These are phyloP conservation scores for Nesospiza acunhae DNA, from an alignment of 2,113 vertebrate genomes.

Conservation along the genomic window DNA sequence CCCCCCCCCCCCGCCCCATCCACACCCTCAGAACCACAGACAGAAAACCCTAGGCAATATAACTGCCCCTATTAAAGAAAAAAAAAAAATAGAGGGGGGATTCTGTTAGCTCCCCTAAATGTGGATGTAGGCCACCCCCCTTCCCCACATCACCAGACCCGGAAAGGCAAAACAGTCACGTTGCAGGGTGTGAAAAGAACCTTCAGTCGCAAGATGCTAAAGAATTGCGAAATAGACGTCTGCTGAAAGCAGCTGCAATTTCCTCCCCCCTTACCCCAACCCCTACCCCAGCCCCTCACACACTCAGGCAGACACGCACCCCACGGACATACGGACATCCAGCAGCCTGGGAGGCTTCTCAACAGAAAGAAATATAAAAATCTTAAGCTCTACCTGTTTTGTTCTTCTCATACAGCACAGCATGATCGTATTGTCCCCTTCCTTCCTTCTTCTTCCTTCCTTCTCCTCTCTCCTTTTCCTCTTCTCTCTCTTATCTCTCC, in stretches of 20 bases:
- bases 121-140: conserved; percentile 48
- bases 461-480: background rate
- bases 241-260: conserved; percentile 62
- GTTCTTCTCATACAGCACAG: background rate
- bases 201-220: conserved; percentile 69
- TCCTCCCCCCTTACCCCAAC: background rate
- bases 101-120: conserved; percentile 55
- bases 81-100: conserved; percentile 13
- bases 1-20: background rate
- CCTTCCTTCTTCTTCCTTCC: background rate
- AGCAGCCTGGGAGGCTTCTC: background rate
- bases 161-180: conserved; percentile 61
- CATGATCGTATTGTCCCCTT: background rate
- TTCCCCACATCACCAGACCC: conserved; percentile 55
- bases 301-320: background rate
- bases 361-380: background rate
- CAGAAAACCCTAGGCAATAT: conserved; percentile 16
- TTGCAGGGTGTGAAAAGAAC: conserved; percentile 64
- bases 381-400: background rate
- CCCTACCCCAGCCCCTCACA: background rate
- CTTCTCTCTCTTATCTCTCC: background rate
- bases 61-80: conserved; percentile 11
- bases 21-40: conserved; percentile 66
- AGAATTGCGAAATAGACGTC: conserved; percentile 55
- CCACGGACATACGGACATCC: background rate